Base-by-base conservation (phyloP, 2,797 vertebrate species). In the Danionella dracula region DNA sequence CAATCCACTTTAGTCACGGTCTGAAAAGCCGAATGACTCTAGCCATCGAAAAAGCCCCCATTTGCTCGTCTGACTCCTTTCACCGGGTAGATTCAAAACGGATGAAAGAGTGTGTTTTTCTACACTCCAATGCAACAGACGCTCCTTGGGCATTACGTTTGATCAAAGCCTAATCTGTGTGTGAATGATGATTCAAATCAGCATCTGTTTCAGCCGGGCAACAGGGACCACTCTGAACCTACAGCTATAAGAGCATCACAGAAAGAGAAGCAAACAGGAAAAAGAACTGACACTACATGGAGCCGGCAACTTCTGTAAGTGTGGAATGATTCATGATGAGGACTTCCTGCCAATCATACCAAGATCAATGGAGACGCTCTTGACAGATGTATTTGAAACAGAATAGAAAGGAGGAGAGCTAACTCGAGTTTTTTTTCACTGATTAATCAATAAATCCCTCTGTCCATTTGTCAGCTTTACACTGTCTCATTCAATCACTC, bases 141-240 rank as follows among this genome's bases (percentile, higher is more conserved):
- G 65, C 78, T 81, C 80, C 78, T 68, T 34, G 71, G 71, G 77
- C 73, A 69, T 82, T 83, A 78, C 59, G 74, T 83, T 78, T 83
- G 76, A 88, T 88, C 87, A 86, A 85, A 84, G 82, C 70, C 79
- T 80, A 84, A 84, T 85, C 81, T 84, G 71, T 55, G 75, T 74
- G 67, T 44, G 76, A 76, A 62, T 78, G 76, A 85, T 80, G 78
- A 87, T 84, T 85, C 75, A 83, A 86, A 85, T 81, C 82, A 85
- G 82, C 82, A 86, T 88, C 80, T 81, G 80, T 79, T 83, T 84
- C 61, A 79, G 76, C 82, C 56, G 56, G 70, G 72, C 72, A 70
- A 68, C 44, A 44, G 38, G 72, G 69, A 65, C 76, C 55, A 64
- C 23, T 32, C 80, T 72, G 81, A 81, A 76, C 83, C 61, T 44